Base-by-base conservation (phyloP, 2,797 vertebrate species). In the Nasua narica region DNA sequence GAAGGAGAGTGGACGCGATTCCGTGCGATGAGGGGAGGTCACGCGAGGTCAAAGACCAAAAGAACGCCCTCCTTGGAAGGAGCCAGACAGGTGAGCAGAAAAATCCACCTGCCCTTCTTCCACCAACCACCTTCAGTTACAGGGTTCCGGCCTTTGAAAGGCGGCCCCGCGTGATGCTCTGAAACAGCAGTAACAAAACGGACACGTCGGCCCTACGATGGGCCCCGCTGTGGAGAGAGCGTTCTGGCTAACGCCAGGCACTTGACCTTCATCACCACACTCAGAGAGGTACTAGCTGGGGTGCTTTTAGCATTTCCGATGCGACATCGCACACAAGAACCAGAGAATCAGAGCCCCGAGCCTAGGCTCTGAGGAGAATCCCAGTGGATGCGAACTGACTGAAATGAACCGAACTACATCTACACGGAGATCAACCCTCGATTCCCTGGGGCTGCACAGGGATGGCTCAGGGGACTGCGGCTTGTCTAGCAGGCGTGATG, bases 151-250 rank as follows among this genome's bases (percentile, higher is more conserved):
- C 25, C 58, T n/a, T 35, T 56, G 62, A 69, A 70, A 56, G 65
- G 54, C 50, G 29, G 35, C 7, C 14, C 54, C 10, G 25, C 8
- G 14, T 9, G 21, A 50, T 0, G 18, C 25, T n/a, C 29, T 5
- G 21, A 18, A 58, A 54, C 6, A 69, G 40, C 7, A 27, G 14
- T 2, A 5, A 50, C 9, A 19, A 6, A 2, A 67, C 0, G 7
- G 40, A n/a, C 43, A 27, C 54, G 50, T 25, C 32, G 27, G 79
- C 23, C 72, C 52, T 32, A 40, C 43, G 54, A 67, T 21, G 48
- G 70, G 78, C 37, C 27, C 50, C 9, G 58, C 91, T 60, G 50
- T 0, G 72, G 81, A 92, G 35, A 87, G 65, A 79, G 46, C 46
- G 27, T n/a, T 70, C 29, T 14, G 48, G 84, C 11, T 6, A 46